Evolutionary conservation across 2,797 vertebrate species (phyloP), one percentile per base, ranked within the genome.

Genomic region (Allobates femoralis): DNA sequence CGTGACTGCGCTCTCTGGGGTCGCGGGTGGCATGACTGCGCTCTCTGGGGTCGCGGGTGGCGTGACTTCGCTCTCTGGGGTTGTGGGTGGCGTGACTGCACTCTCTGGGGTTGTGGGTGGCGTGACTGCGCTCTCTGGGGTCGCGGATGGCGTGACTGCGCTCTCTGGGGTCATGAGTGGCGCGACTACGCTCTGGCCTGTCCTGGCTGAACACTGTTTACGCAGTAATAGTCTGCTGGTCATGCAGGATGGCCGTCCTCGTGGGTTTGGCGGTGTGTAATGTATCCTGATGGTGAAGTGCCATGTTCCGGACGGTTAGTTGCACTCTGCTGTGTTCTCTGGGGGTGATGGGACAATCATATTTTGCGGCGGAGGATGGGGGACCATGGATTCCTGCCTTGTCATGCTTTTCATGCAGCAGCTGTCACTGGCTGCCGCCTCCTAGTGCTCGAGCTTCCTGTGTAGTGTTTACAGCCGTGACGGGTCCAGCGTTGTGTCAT

Each of bases 381-480:
- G 73, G 50, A 19, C 41, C 19, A 28, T 19, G 26, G 73, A n/a
- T 69, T 69, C 66, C 66, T 69, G 66, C 32, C 64, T 32, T 32
- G 64, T 69, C 66, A 21, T 34, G 66, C 71, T 51, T 75, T 30
- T 53, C 73, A 75, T 75, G 26, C 73, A 28, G 41, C 16, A 18
- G 60, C 60, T 26, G n/a, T 69, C 19, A 21, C 66, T 74, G 37
- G 34, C 46, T 73, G n/a, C 18, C 46, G n/a, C 74, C 74, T 55
- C 46, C 50, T 53, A 53, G 74, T 53, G 74, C n/a, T 53, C 26
- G 19, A 46, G 26, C 26, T 76, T 19, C 28, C 18, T 56, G 50
- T 77, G 51, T 77, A 55, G 51, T 77, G 75, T 77, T 77, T 77
- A 77, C 75, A 77, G 50, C 75, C 28, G 46, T 28, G 74, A 19